Percentiles rank a stretch among this genome's conserved stretches.
These are phyloP conservation scores for Phorcus lineatus DNA, from an alignment of 2,888 invertebrate genomes.

Conservation along the genomic window DNA sequence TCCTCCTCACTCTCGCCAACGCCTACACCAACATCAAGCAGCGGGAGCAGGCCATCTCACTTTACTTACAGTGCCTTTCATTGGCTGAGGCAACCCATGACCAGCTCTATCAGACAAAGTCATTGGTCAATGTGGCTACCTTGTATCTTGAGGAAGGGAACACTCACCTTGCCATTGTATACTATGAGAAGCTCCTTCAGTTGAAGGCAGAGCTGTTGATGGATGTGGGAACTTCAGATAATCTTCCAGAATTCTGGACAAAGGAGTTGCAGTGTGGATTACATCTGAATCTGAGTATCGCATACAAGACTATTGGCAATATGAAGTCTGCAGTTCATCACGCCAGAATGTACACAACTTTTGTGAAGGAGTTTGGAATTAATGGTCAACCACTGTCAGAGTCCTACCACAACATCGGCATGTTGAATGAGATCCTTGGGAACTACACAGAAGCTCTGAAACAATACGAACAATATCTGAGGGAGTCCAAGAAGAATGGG, in stretches of 20 bases:
- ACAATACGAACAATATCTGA: conserved; percentile 64
- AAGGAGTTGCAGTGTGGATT: conserved; percentile 68
- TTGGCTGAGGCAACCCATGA: conserved; percentile 72
- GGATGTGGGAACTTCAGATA: conserved; percentile 47
- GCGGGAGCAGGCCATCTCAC: conserved; percentile 63
- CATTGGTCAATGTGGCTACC: conserved; percentile 71
- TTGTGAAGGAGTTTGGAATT: conserved; percentile 25
- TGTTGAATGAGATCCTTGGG: conserved; percentile 69
- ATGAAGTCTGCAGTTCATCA: conserved; percentile 64
- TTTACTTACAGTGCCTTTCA: conserved; percentile 69
- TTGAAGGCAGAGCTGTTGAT: conserved; percentile 62
- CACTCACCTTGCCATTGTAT: conserved; percentile 69
- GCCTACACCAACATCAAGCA: conserved; percentile 65
- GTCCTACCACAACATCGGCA: conserved; percentile 69
- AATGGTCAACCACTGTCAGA: conserved; percentile 47
- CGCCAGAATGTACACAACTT: conserved; percentile 54
- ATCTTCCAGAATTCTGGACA: conserved; percentile 70
- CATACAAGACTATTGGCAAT: conserved; percentile 71
- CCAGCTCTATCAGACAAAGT: conserved; percentile 70
- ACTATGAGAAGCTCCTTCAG: conserved; percentile 71
- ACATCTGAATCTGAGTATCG: conserved; percentile 71
- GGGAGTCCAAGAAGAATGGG: conserved; percentile 54
- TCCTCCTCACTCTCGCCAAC: conserved; percentile 69
- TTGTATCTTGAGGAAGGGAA: conserved; percentile 67
- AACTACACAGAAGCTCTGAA: conserved; percentile 65